Conservation (phyloP, 2,113 vertebrate species). For the Rynchops niger region DNA sequence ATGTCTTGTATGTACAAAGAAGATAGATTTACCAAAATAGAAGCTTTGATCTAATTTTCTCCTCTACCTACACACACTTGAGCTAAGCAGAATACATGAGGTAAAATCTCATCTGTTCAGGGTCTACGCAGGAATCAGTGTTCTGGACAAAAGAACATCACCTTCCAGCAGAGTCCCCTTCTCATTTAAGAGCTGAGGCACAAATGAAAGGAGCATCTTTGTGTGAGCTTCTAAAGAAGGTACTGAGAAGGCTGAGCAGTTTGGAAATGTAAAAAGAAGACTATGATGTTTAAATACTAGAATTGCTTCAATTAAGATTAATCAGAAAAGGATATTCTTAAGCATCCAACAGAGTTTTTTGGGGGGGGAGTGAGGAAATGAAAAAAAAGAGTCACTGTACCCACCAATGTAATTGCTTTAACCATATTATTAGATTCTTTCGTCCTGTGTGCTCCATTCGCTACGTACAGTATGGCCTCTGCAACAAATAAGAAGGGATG, state of each 20-base stretch:
- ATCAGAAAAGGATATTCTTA: background rate
- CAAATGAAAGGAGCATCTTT: background rate
- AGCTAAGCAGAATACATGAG: background rate
- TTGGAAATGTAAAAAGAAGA: background rate
- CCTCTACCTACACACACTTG: background rate
- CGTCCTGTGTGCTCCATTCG: background rate
- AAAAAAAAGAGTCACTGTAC: background rate
- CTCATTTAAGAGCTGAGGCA: background rate
- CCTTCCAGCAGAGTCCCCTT: background rate
- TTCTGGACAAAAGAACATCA: background rate
- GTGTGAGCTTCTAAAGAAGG: background rate
- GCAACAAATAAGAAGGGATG: background rate
- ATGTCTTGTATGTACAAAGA: background rate
- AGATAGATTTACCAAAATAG: background rate
- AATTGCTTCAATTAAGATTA: background rate
- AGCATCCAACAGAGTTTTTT: background rate
- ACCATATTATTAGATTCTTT: background rate
- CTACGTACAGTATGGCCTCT: background rate
- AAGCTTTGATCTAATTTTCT: slow-evolving; percentile 4
- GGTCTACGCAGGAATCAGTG: background rate
- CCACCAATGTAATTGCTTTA: background rate
- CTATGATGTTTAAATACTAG: background rate
- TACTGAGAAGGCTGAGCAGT: background rate
- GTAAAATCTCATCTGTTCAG: background rate
- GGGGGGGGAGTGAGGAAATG: accelerated